Evolutionary conservation across 2,888 invertebrate species (phyloP).

Genomic region (Drosophila nr. fundita): DNA sequence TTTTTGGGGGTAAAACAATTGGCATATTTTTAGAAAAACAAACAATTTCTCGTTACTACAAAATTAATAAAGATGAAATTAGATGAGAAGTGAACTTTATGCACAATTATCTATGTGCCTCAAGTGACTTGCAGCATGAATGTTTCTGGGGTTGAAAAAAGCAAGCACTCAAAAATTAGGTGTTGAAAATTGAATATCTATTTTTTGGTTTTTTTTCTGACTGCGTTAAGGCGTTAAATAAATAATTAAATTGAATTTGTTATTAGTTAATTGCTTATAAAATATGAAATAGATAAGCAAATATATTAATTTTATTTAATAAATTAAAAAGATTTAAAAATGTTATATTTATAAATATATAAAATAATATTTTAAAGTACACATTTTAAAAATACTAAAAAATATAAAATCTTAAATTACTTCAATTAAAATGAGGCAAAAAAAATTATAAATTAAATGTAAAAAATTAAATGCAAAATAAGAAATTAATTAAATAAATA

Average conservation of each 20-base stretch:
- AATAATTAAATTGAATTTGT: neutral
- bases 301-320: neutral
- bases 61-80: constrained; percentile 76
- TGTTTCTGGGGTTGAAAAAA: neutral
- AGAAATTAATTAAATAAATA: neutral
- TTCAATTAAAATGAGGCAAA: neutral
- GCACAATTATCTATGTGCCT: constrained; percentile 69
- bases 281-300: neutral
- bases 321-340: rapidly evolving
- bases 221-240: neutral
- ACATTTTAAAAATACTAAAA: neutral
- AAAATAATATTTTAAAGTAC: neutral
- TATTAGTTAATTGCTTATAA: neutral
- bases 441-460: neutral
- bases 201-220: neutral
- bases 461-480: neutral
- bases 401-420: neutral
- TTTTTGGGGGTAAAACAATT: constrained; percentile 33
- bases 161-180: neutral
- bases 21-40: constrained; percentile 35
- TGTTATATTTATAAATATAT: neutral
- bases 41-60: constrained; percentile 66
- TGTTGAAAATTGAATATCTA: neutral
- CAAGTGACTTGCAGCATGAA: constrained; percentile 8
- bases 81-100: constrained; percentile 58